Conservation (phyloP, 2,113 vertebrate genomes). For the Strix aluco region DNA sequence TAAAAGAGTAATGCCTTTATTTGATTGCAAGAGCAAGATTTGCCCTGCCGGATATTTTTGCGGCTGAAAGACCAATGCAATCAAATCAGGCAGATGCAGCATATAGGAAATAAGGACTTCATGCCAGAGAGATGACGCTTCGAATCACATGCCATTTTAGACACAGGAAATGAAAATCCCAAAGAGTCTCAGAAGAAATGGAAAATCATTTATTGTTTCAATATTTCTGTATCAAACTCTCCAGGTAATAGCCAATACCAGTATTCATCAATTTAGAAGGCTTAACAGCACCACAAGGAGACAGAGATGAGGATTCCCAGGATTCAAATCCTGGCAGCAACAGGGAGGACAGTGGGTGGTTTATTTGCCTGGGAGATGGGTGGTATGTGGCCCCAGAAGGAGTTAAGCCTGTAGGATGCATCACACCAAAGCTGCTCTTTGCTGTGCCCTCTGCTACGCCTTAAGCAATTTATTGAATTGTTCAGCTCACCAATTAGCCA, state of each 20-base stretch:
- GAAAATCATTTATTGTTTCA: not conserved
- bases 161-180: conserved; percentile 1
- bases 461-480: not conserved
- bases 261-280: not conserved
- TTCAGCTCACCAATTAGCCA: not conserved
- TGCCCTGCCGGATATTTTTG: not conserved
- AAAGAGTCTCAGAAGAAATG: not conserved
- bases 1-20: not conserved
- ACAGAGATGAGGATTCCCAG: not conserved
- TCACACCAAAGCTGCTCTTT: not conserved
- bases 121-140: not conserved
- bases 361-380: not conserved
- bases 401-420: not conserved
- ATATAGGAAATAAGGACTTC: conserved; percentile 11
- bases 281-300: not conserved
- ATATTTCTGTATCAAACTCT: not conserved
- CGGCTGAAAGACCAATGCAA: not conserved
- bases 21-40: not conserved
- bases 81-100: not conserved
- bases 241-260: not conserved
- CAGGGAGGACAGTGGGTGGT: not conserved
- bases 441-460: not conserved
- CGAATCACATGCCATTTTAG: not conserved
- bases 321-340: not conserved
- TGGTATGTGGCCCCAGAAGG: not conserved